Conservation (phyloP, 2,888 invertebrate genomes). For the Matsumyia berberina region DNA sequence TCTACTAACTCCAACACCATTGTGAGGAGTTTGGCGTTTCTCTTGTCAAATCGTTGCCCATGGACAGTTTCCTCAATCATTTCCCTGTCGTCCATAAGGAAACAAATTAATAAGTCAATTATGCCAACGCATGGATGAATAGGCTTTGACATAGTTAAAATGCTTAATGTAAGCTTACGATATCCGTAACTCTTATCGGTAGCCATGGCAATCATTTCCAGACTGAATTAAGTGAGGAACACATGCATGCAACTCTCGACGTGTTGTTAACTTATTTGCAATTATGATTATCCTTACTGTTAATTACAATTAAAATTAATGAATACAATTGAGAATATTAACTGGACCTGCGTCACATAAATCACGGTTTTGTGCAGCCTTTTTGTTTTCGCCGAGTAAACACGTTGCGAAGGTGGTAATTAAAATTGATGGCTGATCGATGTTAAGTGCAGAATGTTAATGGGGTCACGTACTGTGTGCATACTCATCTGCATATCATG, state of each 20-base stretch:
- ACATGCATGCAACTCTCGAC: constrained; percentile 14
- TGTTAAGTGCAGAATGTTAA: constrained; percentile 61
- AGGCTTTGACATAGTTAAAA: no score
- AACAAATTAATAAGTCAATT: no score
- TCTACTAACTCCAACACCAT: no score
- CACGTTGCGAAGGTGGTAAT: constrained; percentile 65
- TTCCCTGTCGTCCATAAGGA: no score
- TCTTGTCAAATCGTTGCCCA: no score
- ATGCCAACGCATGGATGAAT: no score
- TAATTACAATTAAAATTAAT: constrained; percentile 67
- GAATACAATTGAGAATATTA: constrained; percentile 54
- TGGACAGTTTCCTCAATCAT: no score
- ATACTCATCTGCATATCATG: constrained; percentile 33
- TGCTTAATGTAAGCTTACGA: no score
- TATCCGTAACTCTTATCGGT: background rate
- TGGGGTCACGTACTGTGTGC: constrained; percentile 54
- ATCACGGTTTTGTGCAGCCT: constrained; percentile 21
- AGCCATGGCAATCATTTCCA: background rate
- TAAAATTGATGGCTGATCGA: constrained; percentile 70
- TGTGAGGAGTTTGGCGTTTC: no score
- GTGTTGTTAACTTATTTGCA: constrained; percentile 45
- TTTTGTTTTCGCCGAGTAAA: constrained; percentile 48
- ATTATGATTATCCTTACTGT: constrained; percentile 57
- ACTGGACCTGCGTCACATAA: constrained; percentile 46
- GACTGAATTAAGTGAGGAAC: constrained; percentile 1